Percentiles rank a stretch among this genome's conserved stretches.
Evolutionary conservation across 2,797 vertebrate genomes (phyloP).

Genomic region (Coracias cyanogaster): DNA sequence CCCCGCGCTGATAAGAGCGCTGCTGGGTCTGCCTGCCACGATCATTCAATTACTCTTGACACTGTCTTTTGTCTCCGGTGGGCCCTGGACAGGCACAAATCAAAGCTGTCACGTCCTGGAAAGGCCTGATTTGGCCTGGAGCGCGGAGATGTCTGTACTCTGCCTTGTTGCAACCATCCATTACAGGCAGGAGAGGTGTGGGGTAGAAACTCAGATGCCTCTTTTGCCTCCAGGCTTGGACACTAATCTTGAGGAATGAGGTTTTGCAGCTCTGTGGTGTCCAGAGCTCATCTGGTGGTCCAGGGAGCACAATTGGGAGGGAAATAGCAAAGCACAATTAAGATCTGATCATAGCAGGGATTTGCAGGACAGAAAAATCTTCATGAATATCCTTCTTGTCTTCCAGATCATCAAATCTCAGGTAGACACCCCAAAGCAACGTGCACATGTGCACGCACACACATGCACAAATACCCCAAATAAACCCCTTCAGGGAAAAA

Average conservation of each 20-base stretch:
- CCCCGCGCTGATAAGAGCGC: constrained; percentile 57
- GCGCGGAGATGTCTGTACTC: constrained; percentile 21
- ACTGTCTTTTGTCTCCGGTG: constrained; percentile 28
- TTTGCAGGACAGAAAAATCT: not conserved
- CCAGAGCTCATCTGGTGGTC: constrained; percentile 21
- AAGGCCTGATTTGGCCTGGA: not conserved
- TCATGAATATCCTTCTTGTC: not conserved
- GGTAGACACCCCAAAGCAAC: not conserved
- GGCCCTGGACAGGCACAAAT: constrained; percentile 18
- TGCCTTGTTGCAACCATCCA: not conserved
- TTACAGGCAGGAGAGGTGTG: not conserved
- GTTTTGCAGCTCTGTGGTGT: not conserved
- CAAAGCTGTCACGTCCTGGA: not conserved
- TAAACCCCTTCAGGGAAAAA: not conserved
- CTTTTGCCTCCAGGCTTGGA: not conserved
- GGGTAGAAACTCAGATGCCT: not conserved
- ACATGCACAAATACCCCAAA: not conserved
- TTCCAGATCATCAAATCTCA: not conserved
- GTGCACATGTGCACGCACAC: too few species aligned
- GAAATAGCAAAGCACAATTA: not conserved
- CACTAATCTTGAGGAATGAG: not conserved
- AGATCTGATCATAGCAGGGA: not conserved
- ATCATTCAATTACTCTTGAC: not conserved
- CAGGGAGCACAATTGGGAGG: not conserved
- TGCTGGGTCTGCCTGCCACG: constrained; percentile 15